Percentiles rank a stretch among this genome's conserved stretches.
phyloP scores from a whole-genome alignment of 2,888 invertebrate genomes.

The Junonia oenone region DNA sequence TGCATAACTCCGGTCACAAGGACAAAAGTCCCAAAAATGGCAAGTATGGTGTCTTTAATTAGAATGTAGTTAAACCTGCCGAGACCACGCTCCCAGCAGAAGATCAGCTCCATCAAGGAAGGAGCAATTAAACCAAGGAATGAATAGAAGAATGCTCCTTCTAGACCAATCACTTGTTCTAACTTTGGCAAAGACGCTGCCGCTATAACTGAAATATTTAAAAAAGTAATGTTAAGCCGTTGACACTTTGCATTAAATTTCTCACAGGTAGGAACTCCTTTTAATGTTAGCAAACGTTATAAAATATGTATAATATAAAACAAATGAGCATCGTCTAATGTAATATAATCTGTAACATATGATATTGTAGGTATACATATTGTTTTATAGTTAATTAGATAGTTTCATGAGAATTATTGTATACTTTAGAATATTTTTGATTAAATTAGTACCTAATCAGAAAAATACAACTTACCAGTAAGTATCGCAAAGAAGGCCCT shows the following conservation, averaged over 20 bases:
- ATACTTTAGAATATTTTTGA: no score
- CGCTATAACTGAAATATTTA: slow-evolving; percentile 52
- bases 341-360: no score
- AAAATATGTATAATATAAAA: no score
- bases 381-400: no score
- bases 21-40: slow-evolving; percentile 82
- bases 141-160: slow-evolving; percentile 82
- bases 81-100: slow-evolving; percentile 83
- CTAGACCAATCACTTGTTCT: slow-evolving; percentile 70
- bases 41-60: slow-evolving; percentile 82
- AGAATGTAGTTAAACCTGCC: slow-evolving; percentile 84
- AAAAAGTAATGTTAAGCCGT: neutral
- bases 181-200: slow-evolving; percentile 60
- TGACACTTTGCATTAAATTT: neutral
- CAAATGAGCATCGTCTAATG: no score
- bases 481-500: slow-evolving; percentile 62
- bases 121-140: slow-evolving; percentile 87
- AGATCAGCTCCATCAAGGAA: slow-evolving; percentile 84
- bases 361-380: no score
- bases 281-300: no score
- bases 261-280: no score
- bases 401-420: no score
- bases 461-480: slow-evolving; percentile 49
- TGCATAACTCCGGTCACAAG: slow-evolving; percentile 82
- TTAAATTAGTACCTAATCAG: no score